A percentile compares a stretch with the other conserved stretches of the same genome.
Conservation (phyloP, 2,888 invertebrate species). For the Cerceris ruficornis region DNA sequence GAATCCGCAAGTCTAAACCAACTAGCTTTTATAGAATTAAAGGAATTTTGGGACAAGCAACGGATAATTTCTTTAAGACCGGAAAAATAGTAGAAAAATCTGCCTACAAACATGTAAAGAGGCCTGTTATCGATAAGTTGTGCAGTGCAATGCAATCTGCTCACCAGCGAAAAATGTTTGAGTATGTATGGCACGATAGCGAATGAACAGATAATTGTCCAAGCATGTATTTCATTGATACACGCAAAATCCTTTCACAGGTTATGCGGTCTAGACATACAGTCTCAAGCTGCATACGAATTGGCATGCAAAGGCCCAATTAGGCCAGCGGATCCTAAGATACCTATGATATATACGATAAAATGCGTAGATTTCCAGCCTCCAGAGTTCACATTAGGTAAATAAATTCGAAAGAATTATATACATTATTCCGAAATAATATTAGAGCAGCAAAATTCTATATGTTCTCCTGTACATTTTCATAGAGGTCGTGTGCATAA, state of each 20-base stretch:
- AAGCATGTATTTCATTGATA: constrained; percentile 1
- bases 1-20: constrained; percentile 85
- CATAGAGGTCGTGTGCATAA: constrained; percentile 93
- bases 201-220: constrained; percentile 15
- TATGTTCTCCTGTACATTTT: constrained; percentile 61
- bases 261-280: constrained; percentile 89
- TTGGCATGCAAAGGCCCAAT: constrained; percentile 92
- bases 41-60: constrained; percentile 89
- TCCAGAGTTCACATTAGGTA: constrained; percentile 94
- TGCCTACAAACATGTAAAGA: constrained; percentile 87
- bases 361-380: constrained; percentile 91
- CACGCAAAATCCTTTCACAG: constrained; percentile 79
- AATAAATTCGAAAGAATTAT: constrained; percentile 31
- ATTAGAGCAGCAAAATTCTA: too few relatives aligned
- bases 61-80: constrained; percentile 88
- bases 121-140: constrained; percentile 87
- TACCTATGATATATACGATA: constrained; percentile 92
- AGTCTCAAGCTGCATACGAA: constrained; percentile 95
- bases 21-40: constrained; percentile 89
- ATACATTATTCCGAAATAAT: too few relatives aligned
- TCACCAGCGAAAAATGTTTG: constrained; percentile 93
- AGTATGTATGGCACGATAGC: constrained; percentile 83
- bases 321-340: constrained; percentile 87
- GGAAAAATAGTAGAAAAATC: constrained; percentile 88
- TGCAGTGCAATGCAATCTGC: constrained; percentile 92